Percentiles rank a stretch among this genome's conserved stretches.
Conservation (phyloP, 2,888 invertebrate genomes). For the Sthenelais limicola region DNA sequence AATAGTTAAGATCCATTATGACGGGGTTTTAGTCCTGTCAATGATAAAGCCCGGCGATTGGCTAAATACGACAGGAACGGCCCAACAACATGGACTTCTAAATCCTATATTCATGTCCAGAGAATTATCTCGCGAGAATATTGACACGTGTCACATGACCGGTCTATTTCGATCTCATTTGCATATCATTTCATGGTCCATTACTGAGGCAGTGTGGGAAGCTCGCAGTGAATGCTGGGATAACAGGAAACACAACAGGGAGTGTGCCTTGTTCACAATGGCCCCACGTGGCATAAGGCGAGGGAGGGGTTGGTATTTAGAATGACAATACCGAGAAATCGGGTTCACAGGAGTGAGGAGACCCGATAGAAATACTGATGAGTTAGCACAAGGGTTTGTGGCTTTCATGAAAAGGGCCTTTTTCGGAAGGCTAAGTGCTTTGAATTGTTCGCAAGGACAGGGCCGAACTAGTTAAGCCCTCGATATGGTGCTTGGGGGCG, state of each 20-base stretch:
- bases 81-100: too few species aligned
- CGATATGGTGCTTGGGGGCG: too few species aligned
- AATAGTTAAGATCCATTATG: too few species aligned
- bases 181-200: slow-evolving; percentile 6
- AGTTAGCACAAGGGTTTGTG: slow-evolving; percentile 1
- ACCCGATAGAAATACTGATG: slow-evolving; percentile 7
- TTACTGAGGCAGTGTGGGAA: slow-evolving; percentile 4
- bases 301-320: slow-evolving; percentile 19
- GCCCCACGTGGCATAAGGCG: slow-evolving; percentile 10
- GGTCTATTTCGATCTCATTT: not conserved
- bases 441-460: too few species aligned
- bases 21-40: too few species aligned
- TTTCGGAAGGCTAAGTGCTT: not conserved
- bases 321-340: slow-evolving; percentile 28
- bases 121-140: too few species aligned
- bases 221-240: not conserved
- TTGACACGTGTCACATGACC: slow-evolving; percentile 6
- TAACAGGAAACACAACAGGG: not conserved
- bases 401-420: not conserved
- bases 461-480: too few species aligned
- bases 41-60: too few species aligned
- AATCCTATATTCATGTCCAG: too few species aligned
- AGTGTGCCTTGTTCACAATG: not conserved
- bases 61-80: too few species aligned
- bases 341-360: slow-evolving; percentile 13